phyloP scores from a whole-genome alignment of 2,888 invertebrate species.

The Rhingia rostrata region DNA sequence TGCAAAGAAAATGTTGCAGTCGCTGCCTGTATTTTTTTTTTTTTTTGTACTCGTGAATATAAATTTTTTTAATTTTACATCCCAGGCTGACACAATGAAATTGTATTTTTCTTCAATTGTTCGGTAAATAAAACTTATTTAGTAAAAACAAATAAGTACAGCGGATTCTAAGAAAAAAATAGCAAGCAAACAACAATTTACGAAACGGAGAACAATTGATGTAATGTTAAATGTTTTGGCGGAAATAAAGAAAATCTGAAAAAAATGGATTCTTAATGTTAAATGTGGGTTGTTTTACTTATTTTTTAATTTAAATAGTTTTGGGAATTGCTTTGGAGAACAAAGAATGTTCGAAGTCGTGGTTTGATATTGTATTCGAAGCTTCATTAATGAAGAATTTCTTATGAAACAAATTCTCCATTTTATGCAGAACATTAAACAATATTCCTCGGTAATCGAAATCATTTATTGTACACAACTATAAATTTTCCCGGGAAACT shows the following conservation, averaged over 20 bases:
- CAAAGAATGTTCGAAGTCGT: too few relatives aligned
- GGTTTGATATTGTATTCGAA: too few relatives aligned
- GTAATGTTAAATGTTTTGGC: constrained; percentile 64
- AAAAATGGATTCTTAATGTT: constrained; percentile 65
- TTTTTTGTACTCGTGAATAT: constrained; percentile 3
- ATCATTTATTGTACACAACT: too few relatives aligned
- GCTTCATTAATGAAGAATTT: too few relatives aligned
- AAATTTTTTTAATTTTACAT: background rate
- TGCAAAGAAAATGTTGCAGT: background rate
- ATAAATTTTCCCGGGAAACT: too few relatives aligned
- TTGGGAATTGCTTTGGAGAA: too few relatives aligned
- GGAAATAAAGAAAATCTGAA: constrained; percentile 58
- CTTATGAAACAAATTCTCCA: too few relatives aligned
- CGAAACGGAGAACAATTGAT: constrained; percentile 36
- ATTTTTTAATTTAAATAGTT: background rate
- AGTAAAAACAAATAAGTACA: constrained; percentile 5
- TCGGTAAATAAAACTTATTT: constrained; percentile 18
- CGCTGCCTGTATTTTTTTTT: background rate
- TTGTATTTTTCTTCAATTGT: background rate
- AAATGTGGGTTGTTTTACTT: constrained; percentile 24
- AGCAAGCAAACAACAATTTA: constrained; percentile 16
- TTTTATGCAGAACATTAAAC: too few relatives aligned
- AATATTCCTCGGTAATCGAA: too few relatives aligned
- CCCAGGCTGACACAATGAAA: background rate
- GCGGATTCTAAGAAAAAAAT: constrained; percentile 14